A percentile compares a stretch with the other conserved stretches of the same genome.
phyloP scores from a whole-genome alignment of 2,888 invertebrate species.

The Drosophila picticornis region DNA sequence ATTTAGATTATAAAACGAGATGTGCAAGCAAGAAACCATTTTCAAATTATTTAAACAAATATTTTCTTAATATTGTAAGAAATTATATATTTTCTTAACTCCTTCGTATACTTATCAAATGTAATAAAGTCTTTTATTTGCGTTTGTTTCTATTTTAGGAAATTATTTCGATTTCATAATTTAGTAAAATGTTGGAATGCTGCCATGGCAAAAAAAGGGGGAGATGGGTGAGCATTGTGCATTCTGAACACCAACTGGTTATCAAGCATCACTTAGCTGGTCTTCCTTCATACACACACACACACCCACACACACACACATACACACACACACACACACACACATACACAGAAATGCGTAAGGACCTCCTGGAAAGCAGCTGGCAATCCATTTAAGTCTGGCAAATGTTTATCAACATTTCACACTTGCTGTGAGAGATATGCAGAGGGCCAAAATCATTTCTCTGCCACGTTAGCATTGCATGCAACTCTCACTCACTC shows the following conservation, averaged over 20 bases:
- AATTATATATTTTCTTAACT: not conserved
- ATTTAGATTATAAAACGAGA: not conserved
- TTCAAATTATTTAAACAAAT: not conserved
- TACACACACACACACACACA: not conserved
- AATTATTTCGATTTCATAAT: not conserved
- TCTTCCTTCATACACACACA: not conserved
- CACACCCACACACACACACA: not conserved
- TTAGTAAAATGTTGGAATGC: not conserved
- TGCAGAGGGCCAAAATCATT: conserved; percentile 52
- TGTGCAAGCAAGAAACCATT: not conserved
- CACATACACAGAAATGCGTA: not conserved
- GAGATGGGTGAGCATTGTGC: not conserved
- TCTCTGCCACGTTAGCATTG: conserved; percentile 43
- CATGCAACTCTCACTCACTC: conserved; percentile 17
- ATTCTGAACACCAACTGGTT: conserved; percentile 1
- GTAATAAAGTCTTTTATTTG: not conserved
- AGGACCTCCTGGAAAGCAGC: conserved; percentile 20
- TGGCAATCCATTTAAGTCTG: conserved; percentile 59
- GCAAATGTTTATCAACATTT: conserved; percentile 65
- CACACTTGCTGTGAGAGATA: conserved; percentile 52
- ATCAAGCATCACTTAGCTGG: conserved; percentile 5
- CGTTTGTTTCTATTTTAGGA: not conserved
- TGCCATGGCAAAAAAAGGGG: not conserved
- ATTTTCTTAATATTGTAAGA: not conserved
- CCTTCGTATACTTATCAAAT: not conserved